Base-by-base conservation (phyloP, 2,797 vertebrate species). In the Pseudomugil tenellus region DNA sequence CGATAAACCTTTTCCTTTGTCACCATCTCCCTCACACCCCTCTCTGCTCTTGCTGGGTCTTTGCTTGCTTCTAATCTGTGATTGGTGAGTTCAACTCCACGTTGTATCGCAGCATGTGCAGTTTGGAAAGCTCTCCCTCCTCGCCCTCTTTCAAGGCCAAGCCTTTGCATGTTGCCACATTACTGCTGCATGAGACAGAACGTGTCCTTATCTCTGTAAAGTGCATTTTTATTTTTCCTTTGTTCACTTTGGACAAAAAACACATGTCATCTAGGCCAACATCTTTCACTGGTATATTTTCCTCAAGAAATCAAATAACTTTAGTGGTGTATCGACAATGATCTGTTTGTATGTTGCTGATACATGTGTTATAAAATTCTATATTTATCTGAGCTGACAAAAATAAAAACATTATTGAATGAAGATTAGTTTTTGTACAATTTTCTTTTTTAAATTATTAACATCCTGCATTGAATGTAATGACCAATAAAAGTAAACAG, bases 31-130 rank as follows among this genome's bases (percentile, higher is more conserved):
- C 46, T 63, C 57, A 65, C 68, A 57, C 64, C 63, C 52, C 41
- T 61, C 6, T 72, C 53, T 74, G 48, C 74, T 81, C 94, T 46
- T 93, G 94, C 95, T 96, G 97, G 95, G 93, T 96, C 95, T 90
- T 93, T 94, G 92, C 95, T 96, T 96, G 94, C 95, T 96, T 93
- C 96, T 95, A 95, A 96, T 95, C 93, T 96, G 93, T 95, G 91
- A 94, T 96, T 96, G 97, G 97, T 99, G 97, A 98, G 97, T 98
- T 95, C 61, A 80, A 73, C 74, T 69, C 72, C 41, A 59, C 82
- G 71, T 74, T 79, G 83, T 72, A 79, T 84, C 72, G 77, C 85
- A 67, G 89, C 90, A 92, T 92, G 89, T 76, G 83, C 85, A 80
- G 58, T 85, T 79, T 64, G 76, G 76, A 77, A 46, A 37, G 48